Conservation (phyloP, 2,797 vertebrate species). For the Potorous gilbertii region DNA sequence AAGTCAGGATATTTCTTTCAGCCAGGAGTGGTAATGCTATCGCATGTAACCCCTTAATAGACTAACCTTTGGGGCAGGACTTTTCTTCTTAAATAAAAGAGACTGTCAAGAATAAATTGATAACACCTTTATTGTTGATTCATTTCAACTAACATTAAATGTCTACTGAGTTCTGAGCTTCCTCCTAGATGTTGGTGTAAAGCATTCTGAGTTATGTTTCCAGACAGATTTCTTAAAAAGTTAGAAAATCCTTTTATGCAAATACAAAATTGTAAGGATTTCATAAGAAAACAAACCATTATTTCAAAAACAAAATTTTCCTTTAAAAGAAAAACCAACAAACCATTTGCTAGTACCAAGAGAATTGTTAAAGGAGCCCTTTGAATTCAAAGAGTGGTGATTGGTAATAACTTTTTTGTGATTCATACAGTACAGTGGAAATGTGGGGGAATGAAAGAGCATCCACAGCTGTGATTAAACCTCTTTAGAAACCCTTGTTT, state of each 20-base stretch:
- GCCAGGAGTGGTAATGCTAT: background rate
- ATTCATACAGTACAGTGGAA: background rate
- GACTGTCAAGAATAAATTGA: background rate
- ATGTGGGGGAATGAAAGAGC: background rate
- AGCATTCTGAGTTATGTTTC: background rate
- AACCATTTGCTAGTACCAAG: background rate
- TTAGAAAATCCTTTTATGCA: background rate
- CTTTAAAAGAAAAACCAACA: background rate
- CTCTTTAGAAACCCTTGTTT: background rate
- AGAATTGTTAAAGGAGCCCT: background rate
- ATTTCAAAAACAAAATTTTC: background rate
- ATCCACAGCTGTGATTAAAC: background rate
- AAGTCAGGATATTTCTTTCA: background rate
- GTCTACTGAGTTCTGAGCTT: background rate
- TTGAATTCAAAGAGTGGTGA: background rate
- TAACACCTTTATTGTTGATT: background rate
- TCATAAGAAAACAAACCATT: background rate
- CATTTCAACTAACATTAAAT: background rate
- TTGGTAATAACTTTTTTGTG: background rate
- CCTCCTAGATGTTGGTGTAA: background rate
- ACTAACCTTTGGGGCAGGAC: background rate
- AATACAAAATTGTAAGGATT: background rate
- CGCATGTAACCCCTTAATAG: background rate
- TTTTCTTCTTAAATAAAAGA: background rate
- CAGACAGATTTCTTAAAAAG: background rate